Conservation (phyloP, 1,140 invertebrate genomes). For the Drosophila yakuba region DNA sequence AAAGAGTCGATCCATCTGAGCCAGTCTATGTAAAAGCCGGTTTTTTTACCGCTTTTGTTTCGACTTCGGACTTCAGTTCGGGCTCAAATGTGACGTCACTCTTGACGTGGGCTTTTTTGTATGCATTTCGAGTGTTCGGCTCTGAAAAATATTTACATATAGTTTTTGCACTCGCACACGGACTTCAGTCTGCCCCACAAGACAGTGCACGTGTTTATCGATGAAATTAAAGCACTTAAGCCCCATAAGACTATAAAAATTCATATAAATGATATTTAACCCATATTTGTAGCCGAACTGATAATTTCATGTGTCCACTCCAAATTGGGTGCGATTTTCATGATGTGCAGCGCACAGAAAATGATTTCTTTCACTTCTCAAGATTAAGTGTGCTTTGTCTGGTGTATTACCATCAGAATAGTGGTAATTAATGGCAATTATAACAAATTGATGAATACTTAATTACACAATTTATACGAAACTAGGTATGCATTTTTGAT, state of each 20-base stretch:
- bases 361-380: not conserved
- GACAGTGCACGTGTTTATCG: conserved; percentile 48
- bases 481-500: conserved; percentile 1
- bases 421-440: no score
- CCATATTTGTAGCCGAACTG: conserved; percentile 61
- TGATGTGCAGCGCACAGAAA: conserved; percentile 12
- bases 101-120: conserved; percentile 48
- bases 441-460: not conserved
- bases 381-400: not conserved
- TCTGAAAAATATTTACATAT: conserved; percentile 44
- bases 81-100: conserved; percentile 61
- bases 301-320: conserved; percentile 30
- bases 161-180: conserved; percentile 52
- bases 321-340: conserved; percentile 54
- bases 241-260: conserved; percentile 64
- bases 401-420: not conserved
- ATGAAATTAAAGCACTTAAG: conserved; percentile 64
- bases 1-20: conserved; percentile 26
- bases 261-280: conserved; percentile 72
- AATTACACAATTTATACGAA: not conserved
- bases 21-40: conserved; percentile 40
- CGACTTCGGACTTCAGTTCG: not conserved
- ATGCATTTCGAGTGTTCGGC: conserved; percentile 18
- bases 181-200: conserved; percentile 14
- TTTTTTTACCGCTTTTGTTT: conserved; percentile 27